Conservation (phyloP, 2,797 vertebrate species). For the Dicrostonyx torquatus region DNA sequence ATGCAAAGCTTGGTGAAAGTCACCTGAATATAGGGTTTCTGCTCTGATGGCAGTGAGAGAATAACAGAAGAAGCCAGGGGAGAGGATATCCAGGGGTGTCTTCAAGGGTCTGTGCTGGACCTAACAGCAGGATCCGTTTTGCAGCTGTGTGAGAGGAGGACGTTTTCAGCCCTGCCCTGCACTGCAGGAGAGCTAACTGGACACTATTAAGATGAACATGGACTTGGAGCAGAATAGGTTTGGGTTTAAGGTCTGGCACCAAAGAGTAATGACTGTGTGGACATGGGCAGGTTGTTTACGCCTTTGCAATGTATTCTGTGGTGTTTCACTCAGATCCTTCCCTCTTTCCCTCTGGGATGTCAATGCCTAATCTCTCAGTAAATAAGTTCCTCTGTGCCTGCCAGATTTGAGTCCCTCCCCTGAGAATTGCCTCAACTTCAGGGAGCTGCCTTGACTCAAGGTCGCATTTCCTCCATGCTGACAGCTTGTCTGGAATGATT, state of each 20-base stretch:
- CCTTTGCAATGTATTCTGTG: not conserved
- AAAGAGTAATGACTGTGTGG: not conserved
- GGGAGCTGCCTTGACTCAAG: not conserved
- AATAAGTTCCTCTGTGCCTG: not conserved
- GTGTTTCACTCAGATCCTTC: not conserved
- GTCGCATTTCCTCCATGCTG: not conserved
- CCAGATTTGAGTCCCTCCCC: not conserved
- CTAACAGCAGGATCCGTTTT: not conserved
- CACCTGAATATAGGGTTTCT: not conserved
- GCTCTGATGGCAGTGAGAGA: not conserved
- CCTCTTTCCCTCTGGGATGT: not conserved
- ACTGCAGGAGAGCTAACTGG: not conserved
- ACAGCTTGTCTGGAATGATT: not conserved
- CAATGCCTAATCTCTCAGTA: not conserved
- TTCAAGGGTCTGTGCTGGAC: not conserved
- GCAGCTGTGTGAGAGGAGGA: not conserved
- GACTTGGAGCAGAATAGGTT: slow-evolving; percentile 3
- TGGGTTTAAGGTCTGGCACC: not conserved
- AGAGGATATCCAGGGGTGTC: not conserved
- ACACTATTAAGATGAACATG: not conserved
- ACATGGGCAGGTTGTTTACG: not conserved
- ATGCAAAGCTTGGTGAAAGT: not conserved
- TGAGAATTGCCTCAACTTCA: not conserved
- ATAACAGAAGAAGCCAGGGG: not conserved
- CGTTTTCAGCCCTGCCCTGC: not conserved